phyloP scores from a whole-genome alignment of 2,113 vertebrate species.

The Asarcornis scutulata region DNA sequence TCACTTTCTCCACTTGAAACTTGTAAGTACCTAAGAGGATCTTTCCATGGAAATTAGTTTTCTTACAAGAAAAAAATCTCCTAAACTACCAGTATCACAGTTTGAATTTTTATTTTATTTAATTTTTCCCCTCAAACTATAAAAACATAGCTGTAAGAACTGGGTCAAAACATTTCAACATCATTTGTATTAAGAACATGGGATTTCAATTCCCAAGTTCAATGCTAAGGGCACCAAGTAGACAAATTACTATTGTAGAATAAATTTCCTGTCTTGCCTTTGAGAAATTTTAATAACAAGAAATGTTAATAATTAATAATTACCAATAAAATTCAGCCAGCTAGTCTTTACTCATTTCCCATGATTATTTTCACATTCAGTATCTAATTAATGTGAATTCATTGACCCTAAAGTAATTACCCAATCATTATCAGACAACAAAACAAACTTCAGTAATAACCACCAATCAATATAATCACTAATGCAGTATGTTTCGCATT shows the following conservation, averaged over 20 bases:
- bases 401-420: conserved; percentile 19
- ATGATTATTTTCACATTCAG: conserved; percentile 16
- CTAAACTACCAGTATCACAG: background rate
- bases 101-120: background rate
- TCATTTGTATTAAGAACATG: background rate
- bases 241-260: background rate
- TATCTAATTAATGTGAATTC: conserved; percentile 29
- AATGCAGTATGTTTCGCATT: background rate
- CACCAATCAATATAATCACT: background rate
- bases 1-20: background rate
- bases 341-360: background rate
- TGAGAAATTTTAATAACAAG: conserved; percentile 3
- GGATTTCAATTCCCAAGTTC: background rate
- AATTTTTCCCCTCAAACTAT: no score
- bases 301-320: conserved; percentile 52
- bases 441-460: conserved; percentile 34
- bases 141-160: background rate
- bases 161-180: background rate
- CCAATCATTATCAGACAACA: conserved; percentile 13
- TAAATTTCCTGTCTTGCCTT: background rate
- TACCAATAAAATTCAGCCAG: background rate
- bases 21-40: background rate
- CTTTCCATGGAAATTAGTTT: background rate
- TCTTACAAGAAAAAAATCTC: background rate
- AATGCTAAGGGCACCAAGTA: background rate